These are phyloP conservation scores for Stratiolaelaps scimitus DNA, from an alignment of 1,140 invertebrate genomes.

Conservation along the genomic window DNA sequence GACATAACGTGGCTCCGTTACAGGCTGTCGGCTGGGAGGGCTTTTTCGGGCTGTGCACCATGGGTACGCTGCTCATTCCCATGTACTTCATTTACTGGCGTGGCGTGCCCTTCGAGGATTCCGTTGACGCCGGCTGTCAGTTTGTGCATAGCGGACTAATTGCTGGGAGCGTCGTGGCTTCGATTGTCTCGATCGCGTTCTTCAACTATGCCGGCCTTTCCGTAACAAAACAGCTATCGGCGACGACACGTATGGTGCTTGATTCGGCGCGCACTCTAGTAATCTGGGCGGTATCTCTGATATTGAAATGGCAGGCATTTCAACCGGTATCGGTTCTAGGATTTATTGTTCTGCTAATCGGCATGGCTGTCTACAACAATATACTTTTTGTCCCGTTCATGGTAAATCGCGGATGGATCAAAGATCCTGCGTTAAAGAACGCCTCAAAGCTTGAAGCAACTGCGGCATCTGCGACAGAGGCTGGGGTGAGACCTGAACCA, in stretches of 20 bases:
- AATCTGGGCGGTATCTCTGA: conserved; percentile 69
- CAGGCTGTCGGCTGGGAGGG: conserved; percentile 83
- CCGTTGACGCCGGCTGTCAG: conserved; percentile 66
- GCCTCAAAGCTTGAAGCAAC: too few relatives aligned
- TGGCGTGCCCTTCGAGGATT: conserved; percentile 51
- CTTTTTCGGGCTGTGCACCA: conserved; percentile 67
- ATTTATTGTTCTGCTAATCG: conserved; percentile 55
- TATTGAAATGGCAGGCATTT: conserved; percentile 40
- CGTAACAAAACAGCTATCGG: conserved; percentile 81
- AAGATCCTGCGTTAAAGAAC: too few relatives aligned
- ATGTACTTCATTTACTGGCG: conserved; percentile 55
- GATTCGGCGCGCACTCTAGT: conserved; percentile 76
- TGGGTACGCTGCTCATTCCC: conserved; percentile 59
- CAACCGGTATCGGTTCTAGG: conserved; percentile 51
- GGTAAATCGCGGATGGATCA: background rate
- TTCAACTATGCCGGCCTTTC: conserved; percentile 91
- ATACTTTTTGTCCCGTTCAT: conserved; percentile 45
- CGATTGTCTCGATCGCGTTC: conserved; percentile 51
- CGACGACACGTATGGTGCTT: conserved; percentile 79
- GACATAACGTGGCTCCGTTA: conserved; percentile 64
- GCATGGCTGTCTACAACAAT: conserved; percentile 64
- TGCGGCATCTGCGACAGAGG: too few relatives aligned
- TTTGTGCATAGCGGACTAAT: conserved; percentile 55
- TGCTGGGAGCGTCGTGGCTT: conserved; percentile 54
- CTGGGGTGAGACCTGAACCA: too few relatives aligned